Base-by-base conservation (phyloP, 92 coral and sea anemone genomes). In the Epizoanthus fatuus region DNA sequence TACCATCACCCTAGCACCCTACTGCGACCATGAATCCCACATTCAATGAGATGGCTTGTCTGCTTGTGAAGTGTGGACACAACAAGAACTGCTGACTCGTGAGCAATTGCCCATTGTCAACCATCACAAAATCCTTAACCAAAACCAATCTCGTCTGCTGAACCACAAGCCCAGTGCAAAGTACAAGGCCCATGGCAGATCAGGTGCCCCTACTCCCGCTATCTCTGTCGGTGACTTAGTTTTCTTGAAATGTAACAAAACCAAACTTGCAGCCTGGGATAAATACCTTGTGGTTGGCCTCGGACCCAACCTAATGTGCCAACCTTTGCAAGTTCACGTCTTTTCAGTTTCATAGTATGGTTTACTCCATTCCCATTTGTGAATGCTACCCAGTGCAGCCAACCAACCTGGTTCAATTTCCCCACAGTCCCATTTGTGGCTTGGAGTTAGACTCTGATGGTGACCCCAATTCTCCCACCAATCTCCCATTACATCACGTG, bases 1-100 rank as follows among this genome's bases (percentile, higher is more conserved):
- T 25, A 25, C 5, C 66, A 63, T 69, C 45, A 62, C 69, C 16
- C 69, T 70, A 20, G 54, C 47, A 17, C 39, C 68, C 64, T 37
- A 7, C 45, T 22, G 55, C 74, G 20, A 83, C 29, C 69, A 51
- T 14, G 38, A 82, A 71, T 47, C 53, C 13, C 35, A 32, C 14
- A 69, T 49, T 72, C 63, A 6, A 45, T 60, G 52, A 65, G 66
- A 83, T 49, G 88, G 80, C 22, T 79, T 83, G 60, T 75, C 89
- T 7, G 54, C 79, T 22, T 35, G 53, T 10, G 84, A 83, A 54
- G 66, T 83, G 22, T 83, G 92, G 79, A 75, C 72, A 9, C 81
- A 75, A 29, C 56, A 72, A 19, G 88, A 75, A 60, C 75, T 72
- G 69, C 7, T 59, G 5, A 87, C 79, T 63, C 77, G 78, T 14